Evolutionary conservation across 2,888 invertebrate genomes (phyloP), one percentile per base, ranked within the genome.

Genomic region (Uropetala carovei): DNA sequence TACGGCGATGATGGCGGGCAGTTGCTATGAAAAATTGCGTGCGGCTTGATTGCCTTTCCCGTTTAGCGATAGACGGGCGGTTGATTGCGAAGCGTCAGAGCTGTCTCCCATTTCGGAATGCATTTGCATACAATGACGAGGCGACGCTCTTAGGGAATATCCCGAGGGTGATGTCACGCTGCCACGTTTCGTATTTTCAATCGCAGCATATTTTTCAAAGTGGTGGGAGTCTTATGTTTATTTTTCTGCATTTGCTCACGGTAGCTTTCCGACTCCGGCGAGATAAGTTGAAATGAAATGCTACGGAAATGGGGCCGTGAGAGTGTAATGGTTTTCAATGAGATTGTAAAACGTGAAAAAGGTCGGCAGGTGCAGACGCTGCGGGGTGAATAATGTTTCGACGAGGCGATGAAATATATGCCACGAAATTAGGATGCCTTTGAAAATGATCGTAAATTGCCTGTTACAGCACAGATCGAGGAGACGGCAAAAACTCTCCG

Each of bases 61-160:
- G 75, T 27, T 27, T 43, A 30, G 27, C 86, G 16, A 89, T 60
- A 60, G 57, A 22, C 83, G 83, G n/a, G 56, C 27, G 59, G 56
- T 27, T 75, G 75, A 64, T 64, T 89, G 89, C 89, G 89, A 64
- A 43, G 89, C n/a, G 89, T 64, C 83, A 43, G n/a, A 18, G 75
- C 75, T 27, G 27, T 56, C 84, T 84, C 84, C 84, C 22, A 13
- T 85, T 85, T 85, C 68, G 43, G 58, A 13, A 43, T 22, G 9
- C 64, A 89, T 89, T 89, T 89, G 89, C 89, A 89, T 89, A 89
- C 89, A 89, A 89, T 89, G 89, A 27, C 64, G 64, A 83, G 18
- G 89, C 60, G 43, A 43, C 14, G n/a, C 14, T 27, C 14, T 13
- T 14, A 2, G 83, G 56, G 83, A 83, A 83, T 56, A 43, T 11